Base-by-base conservation (phyloP, 2,113 vertebrate genomes). In the Podarcis cretensis region DNA sequence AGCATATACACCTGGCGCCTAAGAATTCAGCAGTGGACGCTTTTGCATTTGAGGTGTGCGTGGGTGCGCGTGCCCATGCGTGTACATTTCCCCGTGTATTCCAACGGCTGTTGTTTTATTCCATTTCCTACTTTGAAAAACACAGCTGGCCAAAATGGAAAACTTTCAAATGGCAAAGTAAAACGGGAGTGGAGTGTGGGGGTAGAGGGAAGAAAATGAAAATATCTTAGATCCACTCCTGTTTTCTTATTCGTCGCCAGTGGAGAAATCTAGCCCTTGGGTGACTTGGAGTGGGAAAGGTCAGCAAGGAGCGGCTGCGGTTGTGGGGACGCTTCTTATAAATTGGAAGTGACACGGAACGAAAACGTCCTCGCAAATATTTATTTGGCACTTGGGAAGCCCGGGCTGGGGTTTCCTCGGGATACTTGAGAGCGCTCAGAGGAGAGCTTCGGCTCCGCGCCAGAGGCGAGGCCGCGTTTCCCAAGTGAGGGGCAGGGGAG, bases 371-470 rank as follows among this genome's bases (percentile, higher is more conserved):
- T 40, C 14, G n/a, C 75, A 88, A 90, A 93, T 7, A 68, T 90
- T 91, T 40, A 43, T n/a, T 12, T 21, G 1, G 21, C 10, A 3
- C 85, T 91, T 63, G 80, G 30, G 85, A 85, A 74, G 86, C 23
- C 74, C 43, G 65, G 1, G 77, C 2, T 81, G 86, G 27, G 68
- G 13, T 12, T 54, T 85, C 87, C 2, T 69, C n/a, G 84, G 88
- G 88, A 86, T 85, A 30, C 14, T 8, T 0, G 85, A 90, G 89
- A 83, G 35, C 77, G 57, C 85, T 66, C 93, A 37, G 14, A 92
- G 94, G 89, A 94, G 48, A 43, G 48, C 91, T 86, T 92, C 90
- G 87, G 91, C 95, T 92, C 59, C 27, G 23, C 0, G 43, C 20
- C 25, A 18, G 65, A 30, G 83, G n/a, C 6, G 25, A 74, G 85